Base-by-base conservation (phyloP, 53 echinoderm and acorn worm species). In the Paracentrotus lividus region DNA sequence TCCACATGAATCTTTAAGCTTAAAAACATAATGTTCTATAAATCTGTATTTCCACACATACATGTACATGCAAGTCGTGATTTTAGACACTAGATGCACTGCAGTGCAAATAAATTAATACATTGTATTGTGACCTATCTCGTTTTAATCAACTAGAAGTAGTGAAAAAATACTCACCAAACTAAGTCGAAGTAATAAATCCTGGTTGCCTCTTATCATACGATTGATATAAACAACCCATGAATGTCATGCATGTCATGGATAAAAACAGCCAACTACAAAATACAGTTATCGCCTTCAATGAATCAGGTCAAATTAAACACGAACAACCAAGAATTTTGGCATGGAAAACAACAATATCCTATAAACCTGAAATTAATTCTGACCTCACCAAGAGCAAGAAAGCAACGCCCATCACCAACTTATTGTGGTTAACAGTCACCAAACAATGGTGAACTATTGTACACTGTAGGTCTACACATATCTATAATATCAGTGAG, bases 151-250 rank as follows among this genome's bases (percentile, higher is more conserved):
- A 57, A 57, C 14, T 57, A 18, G 18, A 18, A 57, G n/a, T n/a
- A n/a, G n/a, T 57, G 57, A 57, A 57, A 18, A 57, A 20, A 36
- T 36, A 72, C 72, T 72, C 72, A 72, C 72, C 72, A 72, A 72
- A 72, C 72, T 38, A 40, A 18, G 4, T 36, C 69, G 2, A 36
- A 72, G 20, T 16, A 34, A 16, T 3, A 40, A 38, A 72, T 38
- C 40, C 72, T 38, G 4, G 6, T n/a, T 0, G n/a, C 60, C 69
- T 69, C 15, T 38, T 31, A 20, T 69, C 66, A 66, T 8, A 51
- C 7, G 51, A 8, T n/a, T n/a, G 6, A 51, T 51, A 51, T 51
- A 32, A 20, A 15, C 12, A 58, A 20, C 4, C 58, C 23, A 0
- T 21, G 59, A n/a, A 5, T 66, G 10, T 52, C 3, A 2, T 52